Conservation (phyloP, 2,888 invertebrate genomes). For the Orgyia antiqua region DNA sequence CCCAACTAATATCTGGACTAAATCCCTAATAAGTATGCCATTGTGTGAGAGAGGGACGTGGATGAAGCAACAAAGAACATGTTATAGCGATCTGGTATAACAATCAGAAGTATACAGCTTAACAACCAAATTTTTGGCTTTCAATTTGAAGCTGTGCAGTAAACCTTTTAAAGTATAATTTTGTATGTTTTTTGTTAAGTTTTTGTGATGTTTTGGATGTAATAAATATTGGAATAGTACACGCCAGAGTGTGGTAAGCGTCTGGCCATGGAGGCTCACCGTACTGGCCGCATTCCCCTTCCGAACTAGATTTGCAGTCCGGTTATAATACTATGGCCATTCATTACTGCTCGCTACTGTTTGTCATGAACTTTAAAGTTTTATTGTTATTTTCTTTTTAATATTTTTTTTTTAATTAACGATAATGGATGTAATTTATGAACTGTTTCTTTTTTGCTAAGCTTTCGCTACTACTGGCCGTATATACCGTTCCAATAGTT, state of each 20-base stretch:
- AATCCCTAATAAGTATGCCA: constrained; percentile 79
- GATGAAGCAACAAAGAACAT: constrained; percentile 74
- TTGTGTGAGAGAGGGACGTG: constrained; percentile 75
- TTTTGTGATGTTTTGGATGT: constrained; percentile 32
- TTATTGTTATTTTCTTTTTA: constrained; percentile 38
- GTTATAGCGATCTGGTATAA: constrained; percentile 69
- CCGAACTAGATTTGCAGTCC: constrained; percentile 74
- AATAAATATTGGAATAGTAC: constrained; percentile 45
- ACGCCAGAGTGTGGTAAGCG: constrained; percentile 73
- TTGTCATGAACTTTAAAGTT: constrained; percentile 56
- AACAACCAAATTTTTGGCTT: constrained; percentile 5
- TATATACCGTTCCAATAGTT: too few relatives aligned
- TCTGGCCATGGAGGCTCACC: constrained; percentile 77
- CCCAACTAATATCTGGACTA: constrained; percentile 79
- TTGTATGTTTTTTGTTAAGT: constrained; percentile 17
- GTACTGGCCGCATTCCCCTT: constrained; percentile 74
- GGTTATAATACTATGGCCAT: constrained; percentile 70
- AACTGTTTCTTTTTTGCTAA: constrained; percentile 23
- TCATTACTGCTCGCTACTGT: constrained; percentile 69
- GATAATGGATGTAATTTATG: constrained; percentile 35
- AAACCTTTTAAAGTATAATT: constrained; percentile 12
- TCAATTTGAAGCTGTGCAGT: neutral
- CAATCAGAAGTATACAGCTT: constrained; percentile 9
- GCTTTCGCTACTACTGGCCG: too few relatives aligned
- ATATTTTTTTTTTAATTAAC: constrained; percentile 46